Conservation (phyloP, 2,113 vertebrate genomes). For the Bos javanicus region DNA sequence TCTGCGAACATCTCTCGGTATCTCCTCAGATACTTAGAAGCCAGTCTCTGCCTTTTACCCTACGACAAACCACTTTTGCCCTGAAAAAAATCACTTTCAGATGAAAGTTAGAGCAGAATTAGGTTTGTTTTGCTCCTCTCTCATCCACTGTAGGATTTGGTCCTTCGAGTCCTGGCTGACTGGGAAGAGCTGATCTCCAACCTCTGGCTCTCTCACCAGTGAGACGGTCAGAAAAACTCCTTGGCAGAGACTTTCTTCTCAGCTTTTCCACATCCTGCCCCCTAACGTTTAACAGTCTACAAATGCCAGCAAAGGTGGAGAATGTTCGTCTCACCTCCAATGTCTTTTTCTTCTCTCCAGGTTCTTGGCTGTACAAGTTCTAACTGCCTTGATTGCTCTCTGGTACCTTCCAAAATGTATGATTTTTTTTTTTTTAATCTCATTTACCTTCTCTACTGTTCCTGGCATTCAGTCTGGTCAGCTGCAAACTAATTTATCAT, state of each 20-base stretch:
- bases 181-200: neutral
- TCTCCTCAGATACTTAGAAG: neutral
- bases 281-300: neutral
- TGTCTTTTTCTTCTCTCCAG: neutral
- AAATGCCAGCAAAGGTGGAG: neutral
- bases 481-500: neutral
- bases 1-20: neutral
- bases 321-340: neutral
- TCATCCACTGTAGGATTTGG: neutral
- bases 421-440: neutral
- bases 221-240: neutral
- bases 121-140: neutral
- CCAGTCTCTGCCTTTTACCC: neutral
- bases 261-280: neutral
- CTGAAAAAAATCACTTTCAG: neutral
- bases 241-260: neutral
- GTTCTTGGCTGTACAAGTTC: neutral
- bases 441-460: neutral
- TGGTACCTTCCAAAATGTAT: neutral
- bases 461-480: neutral
- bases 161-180: neutral
- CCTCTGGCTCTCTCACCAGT: neutral
- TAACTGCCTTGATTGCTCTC: neutral
- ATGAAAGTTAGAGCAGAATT: neutral
- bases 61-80: neutral